Percentiles rank a stretch among this genome's conserved stretches.
These are phyloP conservation scores for Notocelia uddmanniana DNA, from an alignment of 2,888 invertebrate species.

Conservation along the genomic window DNA sequence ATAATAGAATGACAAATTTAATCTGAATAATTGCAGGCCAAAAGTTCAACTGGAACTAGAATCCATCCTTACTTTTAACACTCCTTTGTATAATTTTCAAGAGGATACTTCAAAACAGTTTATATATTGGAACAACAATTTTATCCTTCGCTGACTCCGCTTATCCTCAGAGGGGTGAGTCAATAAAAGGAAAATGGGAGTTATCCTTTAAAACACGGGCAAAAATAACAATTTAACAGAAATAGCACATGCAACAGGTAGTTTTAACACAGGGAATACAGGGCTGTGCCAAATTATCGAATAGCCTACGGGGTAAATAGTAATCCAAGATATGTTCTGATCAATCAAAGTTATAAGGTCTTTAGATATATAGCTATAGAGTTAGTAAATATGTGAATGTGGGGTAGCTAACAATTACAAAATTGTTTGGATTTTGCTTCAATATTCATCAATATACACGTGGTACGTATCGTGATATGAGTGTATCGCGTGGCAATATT, in stretches of 20 bases:
- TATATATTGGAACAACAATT: neutral
- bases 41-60: neutral
- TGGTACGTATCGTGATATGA: too few relatives aligned
- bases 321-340: too few relatives aligned
- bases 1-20: too few relatives aligned
- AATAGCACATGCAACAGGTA: neutral
- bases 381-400: too few relatives aligned
- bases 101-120: neutral
- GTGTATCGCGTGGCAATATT: too few relatives aligned
- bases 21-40: neutral
- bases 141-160: neutral
- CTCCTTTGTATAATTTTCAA: neutral
- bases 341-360: too few relatives aligned
- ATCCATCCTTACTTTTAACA: neutral
- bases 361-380: too few relatives aligned
- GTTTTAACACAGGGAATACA: neutral
- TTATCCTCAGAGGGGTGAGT: neutral
- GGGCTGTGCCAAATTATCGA: neutral
- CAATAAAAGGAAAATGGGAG: neutral
- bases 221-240: conserved; percentile 1
- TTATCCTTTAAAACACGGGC: neutral
- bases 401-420: too few relatives aligned
- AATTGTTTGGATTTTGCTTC: too few relatives aligned
- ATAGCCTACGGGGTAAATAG: too few relatives aligned
- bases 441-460: too few relatives aligned